A percentile compares a stretch with the other conserved stretches of the same genome.
These are phyloP conservation scores for Pteromalus puparum DNA, from an alignment of 1,140 invertebrate species.

Conservation along the genomic window DNA sequence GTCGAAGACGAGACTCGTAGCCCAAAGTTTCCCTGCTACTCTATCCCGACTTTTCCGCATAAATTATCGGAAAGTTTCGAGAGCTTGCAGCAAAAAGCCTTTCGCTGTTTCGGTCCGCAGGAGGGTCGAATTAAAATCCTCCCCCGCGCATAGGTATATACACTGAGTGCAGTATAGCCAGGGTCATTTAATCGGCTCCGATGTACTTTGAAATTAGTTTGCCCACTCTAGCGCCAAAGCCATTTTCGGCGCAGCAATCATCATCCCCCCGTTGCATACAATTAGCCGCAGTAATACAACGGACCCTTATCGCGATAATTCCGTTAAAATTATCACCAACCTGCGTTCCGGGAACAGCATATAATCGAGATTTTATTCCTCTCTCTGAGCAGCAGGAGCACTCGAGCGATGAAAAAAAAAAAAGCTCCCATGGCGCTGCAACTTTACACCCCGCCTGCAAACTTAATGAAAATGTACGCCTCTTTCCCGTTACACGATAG, in stretches of 20 bases:
- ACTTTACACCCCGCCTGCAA: constrained; percentile 15
- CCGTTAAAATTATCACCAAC: background rate
- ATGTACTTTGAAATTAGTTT: constrained; percentile 2
- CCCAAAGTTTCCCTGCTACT: background rate
- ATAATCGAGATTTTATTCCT: background rate
- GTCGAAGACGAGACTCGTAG: background rate
- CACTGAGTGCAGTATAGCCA: too few species aligned
- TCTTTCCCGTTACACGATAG: background rate
- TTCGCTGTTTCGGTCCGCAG: background rate
- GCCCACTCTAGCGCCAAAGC: background rate
- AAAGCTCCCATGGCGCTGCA: background rate
- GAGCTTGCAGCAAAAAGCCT: background rate
- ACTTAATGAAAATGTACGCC: constrained; percentile 13
- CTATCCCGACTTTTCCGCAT: background rate
- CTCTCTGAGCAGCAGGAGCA: background rate
- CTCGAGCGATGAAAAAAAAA: background rate
- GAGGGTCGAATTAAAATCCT: background rate
- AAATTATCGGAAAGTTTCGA: background rate
- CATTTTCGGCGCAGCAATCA: background rate
- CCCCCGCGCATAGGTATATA: too few species aligned
- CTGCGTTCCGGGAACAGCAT: too few species aligned
- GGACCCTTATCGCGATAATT: background rate
- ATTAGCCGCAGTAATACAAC: background rate
- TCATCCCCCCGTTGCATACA: background rate
- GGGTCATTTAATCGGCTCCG: background rate